phyloP scores from a whole-genome alignment of 2,888 invertebrate species.

The Aporophyla nigra region DNA sequence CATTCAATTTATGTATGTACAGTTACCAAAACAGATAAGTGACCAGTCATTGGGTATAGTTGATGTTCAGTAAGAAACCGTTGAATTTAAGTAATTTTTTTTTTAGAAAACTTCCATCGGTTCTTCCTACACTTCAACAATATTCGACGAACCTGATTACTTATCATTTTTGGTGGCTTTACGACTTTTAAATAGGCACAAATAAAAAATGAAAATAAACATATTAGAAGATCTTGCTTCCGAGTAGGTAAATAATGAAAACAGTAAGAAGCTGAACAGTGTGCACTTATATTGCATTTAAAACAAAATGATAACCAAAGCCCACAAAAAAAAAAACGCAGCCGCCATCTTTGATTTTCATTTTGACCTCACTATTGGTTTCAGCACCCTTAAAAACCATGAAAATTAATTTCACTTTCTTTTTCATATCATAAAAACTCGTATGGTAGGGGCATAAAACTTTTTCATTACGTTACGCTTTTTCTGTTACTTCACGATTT shows the following conservation, averaged over 20 bases:
- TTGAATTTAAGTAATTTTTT: no score
- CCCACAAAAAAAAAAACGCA: background rate
- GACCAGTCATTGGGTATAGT: no score
- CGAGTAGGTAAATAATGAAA: background rate
- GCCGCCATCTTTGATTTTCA: background rate
- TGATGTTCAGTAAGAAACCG: no score
- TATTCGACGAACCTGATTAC: no score
- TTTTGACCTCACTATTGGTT: background rate
- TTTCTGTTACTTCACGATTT: background rate
- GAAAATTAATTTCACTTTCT: background rate
- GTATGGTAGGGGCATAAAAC: background rate
- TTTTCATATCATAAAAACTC: no score
- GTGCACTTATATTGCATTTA: background rate
- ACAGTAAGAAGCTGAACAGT: background rate
- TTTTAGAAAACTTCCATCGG: no score
- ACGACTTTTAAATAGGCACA: background rate
- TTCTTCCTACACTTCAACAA: no score
- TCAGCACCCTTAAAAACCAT: background rate
- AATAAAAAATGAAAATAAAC: background rate
- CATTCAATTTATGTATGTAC: background rate
- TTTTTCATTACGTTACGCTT: background rate
- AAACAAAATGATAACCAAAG: background rate
- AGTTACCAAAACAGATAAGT: no score
- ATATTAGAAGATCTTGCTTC: no score
- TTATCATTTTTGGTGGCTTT: no score